Conservation (phyloP, 2,888 invertebrate species). For the Eurytoma adleriae region DNA sequence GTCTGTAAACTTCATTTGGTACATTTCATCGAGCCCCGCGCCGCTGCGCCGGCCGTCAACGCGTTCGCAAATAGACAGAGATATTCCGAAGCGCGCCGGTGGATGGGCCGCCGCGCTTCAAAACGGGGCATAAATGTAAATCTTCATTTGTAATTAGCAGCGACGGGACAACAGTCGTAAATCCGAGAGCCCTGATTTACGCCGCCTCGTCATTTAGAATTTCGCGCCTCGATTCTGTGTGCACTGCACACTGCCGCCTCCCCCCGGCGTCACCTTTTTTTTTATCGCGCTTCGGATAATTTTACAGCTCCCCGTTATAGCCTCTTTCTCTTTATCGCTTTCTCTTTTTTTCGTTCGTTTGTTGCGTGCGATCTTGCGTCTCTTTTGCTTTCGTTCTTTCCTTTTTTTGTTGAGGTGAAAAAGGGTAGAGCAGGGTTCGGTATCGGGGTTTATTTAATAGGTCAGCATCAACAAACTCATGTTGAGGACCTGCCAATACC, state of each 20-base stretch:
- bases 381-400: too few species aligned
- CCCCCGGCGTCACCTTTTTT: background rate
- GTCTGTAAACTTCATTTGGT: constrained; percentile 53
- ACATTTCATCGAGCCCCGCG: constrained; percentile 36
- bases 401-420: too few species aligned
- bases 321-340: too few species aligned
- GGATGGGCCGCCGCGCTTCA: constrained; percentile 24
- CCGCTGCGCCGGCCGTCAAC: constrained; percentile 15
- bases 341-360: too few species aligned
- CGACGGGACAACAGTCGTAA: constrained; percentile 61
- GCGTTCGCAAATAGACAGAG: constrained; percentile 48
- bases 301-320: too few species aligned
- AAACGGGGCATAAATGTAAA: constrained; percentile 58
- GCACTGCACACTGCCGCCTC: background rate
- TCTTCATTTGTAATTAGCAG: constrained; percentile 65
- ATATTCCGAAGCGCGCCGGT: constrained; percentile 34
- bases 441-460: too few species aligned
- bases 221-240: background rate
- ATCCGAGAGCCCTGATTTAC: constrained; percentile 65
- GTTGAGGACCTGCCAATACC: too few species aligned
- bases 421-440: too few species aligned
- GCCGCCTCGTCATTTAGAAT: constrained; percentile 2
- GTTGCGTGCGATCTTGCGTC: too few species aligned
- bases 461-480: too few species aligned
- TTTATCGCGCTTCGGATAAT: too few species aligned